Percentiles rank a stretch among this genome's conserved stretches.
Evolutionary conservation across 1,140 invertebrate species (phyloP).

Genomic region (Melitaea cinxia): DNA sequence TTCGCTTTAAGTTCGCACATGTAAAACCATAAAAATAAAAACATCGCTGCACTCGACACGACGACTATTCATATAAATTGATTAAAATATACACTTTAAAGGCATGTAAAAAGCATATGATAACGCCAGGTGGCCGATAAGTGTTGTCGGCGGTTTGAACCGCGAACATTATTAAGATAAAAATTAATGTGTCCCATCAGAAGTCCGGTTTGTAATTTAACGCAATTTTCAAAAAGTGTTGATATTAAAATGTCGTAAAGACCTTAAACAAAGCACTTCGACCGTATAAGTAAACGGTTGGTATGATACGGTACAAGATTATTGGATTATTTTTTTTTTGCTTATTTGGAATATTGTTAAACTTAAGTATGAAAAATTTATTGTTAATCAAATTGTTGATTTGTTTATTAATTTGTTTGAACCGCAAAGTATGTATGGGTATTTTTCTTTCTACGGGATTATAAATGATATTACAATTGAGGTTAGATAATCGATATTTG

Average conservation of each 20-base stretch:
- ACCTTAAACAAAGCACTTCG: constrained; percentile 16
- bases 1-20: too few relatives aligned
- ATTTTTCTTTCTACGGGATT: too few relatives aligned
- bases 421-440: too few relatives aligned
- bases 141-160: neutral
- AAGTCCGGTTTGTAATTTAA: constrained; percentile 16
- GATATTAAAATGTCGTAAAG: constrained; percentile 33
- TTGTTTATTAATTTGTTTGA: too few relatives aligned
- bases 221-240: constrained; percentile 23
- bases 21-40: too few relatives aligned
- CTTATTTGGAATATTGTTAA: too few relatives aligned
- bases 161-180: constrained; percentile 8
- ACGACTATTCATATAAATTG: too few relatives aligned
- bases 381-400: too few relatives aligned
- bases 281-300: constrained; percentile 14
- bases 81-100: neutral
- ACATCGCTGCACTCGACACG: too few relatives aligned
- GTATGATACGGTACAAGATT: constrained; percentile 6
- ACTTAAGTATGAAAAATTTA: too few relatives aligned
- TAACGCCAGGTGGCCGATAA: neutral
- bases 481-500: too few relatives aligned
- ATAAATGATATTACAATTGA: too few relatives aligned
- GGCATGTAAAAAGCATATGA: neutral
- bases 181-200: constrained; percentile 14
- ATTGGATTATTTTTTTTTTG: neutral